Evolutionary conservation across 2,113 vertebrate species (phyloP).

Genomic region (Erythrolamprus reginae): DNA sequence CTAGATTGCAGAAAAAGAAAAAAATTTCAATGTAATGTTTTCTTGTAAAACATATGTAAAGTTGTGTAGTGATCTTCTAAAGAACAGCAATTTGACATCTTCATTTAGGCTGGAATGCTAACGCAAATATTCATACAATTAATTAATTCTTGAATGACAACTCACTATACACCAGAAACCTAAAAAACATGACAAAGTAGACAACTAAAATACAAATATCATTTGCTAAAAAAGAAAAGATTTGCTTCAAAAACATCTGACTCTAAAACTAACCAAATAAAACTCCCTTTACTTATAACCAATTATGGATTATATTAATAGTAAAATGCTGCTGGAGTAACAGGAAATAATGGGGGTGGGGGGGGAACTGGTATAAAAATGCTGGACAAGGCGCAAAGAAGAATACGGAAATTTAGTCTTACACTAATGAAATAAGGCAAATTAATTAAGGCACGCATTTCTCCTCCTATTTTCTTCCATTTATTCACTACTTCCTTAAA

Average conservation of each 20-base stretch:
- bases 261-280: background rate
- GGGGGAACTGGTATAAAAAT: background rate
- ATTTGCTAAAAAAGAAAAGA: background rate
- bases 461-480: background rate
- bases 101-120: background rate
- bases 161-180: background rate
- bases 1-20: constrained; percentile 1
- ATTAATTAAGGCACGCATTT: background rate
- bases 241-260: background rate
- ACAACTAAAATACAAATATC: background rate
- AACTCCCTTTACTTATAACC: background rate
- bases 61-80: background rate
- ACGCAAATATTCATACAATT: background rate
- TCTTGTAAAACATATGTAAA: background rate
- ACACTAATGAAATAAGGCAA: background rate
- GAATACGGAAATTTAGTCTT: background rate
- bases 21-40: background rate
- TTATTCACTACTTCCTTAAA: background rate
- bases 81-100: background rate
- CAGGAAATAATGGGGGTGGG: background rate
- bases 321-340: background rate
- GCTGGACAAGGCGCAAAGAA: background rate
- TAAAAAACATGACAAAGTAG: background rate
- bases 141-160: background rate
- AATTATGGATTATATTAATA: background rate